Evolutionary conservation across 1,140 invertebrate species (phyloP), one percentile per base, ranked within the genome.

Genomic region (Sarcophaga bullata): DNA sequence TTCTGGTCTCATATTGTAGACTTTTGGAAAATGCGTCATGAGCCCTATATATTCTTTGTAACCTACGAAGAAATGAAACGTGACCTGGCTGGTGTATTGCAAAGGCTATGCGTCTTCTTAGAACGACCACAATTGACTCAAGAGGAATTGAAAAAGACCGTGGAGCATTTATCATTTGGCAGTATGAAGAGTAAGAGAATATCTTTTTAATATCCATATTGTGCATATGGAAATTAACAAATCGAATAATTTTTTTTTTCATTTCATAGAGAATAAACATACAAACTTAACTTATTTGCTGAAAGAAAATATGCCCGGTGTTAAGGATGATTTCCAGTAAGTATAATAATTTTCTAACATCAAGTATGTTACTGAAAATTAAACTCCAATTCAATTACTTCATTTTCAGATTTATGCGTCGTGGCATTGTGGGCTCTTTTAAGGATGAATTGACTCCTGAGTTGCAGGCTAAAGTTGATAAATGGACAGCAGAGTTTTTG

Each of bases 351-450:
- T 17, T 62, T 62, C 3, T 62, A 17, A 62, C 15, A 62, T 3
- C 8, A 6, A 17, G 37, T 17, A 72, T 19, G 7, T 3, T 4
- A 37, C 4, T 2, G 1, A 37, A 37, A 37, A 37, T 37, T 37
- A 1, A 37, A 37, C 1, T 2, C 4, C 25, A 8, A 1, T 73
- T 73, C 11, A 5, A 37, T 37, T 37, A 37, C 4, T 37, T 37
- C 54, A 17, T 68, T 80, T 87, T 91, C 0, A 92, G 91, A 85
- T 95, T 96, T 86, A 95, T 95, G 78, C 91, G 95, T n/a, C 95
- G 95, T 86, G 95, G 95, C 0, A 92, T 94, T 88, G 93, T 95
- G 46, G 95, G 95, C 0, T 95, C 95, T 86, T 96, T 95, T 93
- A 94, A 93, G 85, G 95, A 95, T 87, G 92, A 95, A 83, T 95